phyloP scores from a whole-genome alignment of 2,888 invertebrate species.

The Tridacna gigas region DNA sequence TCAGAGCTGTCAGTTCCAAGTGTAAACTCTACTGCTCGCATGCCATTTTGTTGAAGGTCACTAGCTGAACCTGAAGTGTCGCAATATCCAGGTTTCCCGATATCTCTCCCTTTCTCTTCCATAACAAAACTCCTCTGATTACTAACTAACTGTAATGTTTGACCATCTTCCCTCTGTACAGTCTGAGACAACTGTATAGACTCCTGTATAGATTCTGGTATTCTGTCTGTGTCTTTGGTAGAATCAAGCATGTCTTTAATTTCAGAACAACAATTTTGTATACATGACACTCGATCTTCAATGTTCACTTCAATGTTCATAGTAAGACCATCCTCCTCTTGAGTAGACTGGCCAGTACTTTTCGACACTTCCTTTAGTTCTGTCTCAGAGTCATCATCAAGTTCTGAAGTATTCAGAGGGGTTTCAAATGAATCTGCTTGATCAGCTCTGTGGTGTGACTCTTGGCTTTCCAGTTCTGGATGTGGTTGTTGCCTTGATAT shows the following conservation, averaged over 20 bases:
- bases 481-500: too few relatives aligned
- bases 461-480: neutral
- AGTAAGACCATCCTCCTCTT: neutral
- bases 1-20: conserved; percentile 3
- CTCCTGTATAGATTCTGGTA: neutral
- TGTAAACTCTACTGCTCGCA: neutral
- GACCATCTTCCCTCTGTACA: neutral
- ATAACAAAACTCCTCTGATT: neutral
- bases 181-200: neutral
- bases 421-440: neutral
- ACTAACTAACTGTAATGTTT: neutral
- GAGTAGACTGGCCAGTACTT: neutral
- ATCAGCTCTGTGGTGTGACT: neutral
- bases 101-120: conserved; percentile 5
- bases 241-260: neutral
- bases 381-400: conserved; percentile 2
- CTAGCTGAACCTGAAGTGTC: conserved; percentile 20
- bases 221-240: neutral
- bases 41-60: neutral
- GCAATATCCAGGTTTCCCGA: conserved; percentile 2
- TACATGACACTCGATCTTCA: neutral
- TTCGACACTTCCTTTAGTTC: neutral
- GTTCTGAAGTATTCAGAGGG: neutral
- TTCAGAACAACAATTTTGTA: neutral
- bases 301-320: neutral